Evolutionary conservation across 2,888 invertebrate species (phyloP).

Genomic region (Cremastinae sp.): DNA sequence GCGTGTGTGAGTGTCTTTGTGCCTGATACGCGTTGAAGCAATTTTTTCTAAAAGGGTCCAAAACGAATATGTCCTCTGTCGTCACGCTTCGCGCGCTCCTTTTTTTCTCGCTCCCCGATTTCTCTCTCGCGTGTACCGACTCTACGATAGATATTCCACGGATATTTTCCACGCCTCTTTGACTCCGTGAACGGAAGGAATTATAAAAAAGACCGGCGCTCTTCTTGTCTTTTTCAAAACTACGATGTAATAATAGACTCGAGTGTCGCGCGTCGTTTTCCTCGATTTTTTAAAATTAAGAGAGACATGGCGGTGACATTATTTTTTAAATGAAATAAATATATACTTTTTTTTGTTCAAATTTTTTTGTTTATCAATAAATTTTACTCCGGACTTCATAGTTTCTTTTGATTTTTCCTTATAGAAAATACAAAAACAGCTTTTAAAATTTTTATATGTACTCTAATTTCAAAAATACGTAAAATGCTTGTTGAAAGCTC

Average conservation of each 20-base stretch:
- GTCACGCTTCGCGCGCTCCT: constrained; percentile 71
- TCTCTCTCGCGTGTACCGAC: constrained; percentile 27
- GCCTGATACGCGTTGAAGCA: constrained; percentile 48
- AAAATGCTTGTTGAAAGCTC: no score
- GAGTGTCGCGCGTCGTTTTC: constrained; percentile 60
- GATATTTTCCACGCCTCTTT: constrained; percentile 74
- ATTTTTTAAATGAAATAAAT: constrained; percentile 14
- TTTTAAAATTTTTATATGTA: no score
- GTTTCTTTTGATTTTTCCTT: not conserved
- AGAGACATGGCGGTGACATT: constrained; percentile 28
- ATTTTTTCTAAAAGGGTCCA: constrained; percentile 63
- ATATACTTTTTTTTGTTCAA: not conserved
- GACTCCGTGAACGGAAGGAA: constrained; percentile 43
- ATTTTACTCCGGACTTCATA: not conserved
- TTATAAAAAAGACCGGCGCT: constrained; percentile 27
- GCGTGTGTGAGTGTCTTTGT: constrained; percentile 44
- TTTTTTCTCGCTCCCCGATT: constrained; percentile 25
- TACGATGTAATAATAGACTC: constrained; percentile 43
- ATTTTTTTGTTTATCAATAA: not conserved
- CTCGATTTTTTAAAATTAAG: not conserved
- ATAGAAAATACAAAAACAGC: no score
- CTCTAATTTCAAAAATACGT: no score
- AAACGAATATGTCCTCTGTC: constrained; percentile 68
- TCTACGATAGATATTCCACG: constrained; percentile 66
- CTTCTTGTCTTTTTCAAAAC: constrained; percentile 21